Evolutionary conservation across 2,888 invertebrate species (phyloP).

Genomic region (Conomelus anceps): DNA sequence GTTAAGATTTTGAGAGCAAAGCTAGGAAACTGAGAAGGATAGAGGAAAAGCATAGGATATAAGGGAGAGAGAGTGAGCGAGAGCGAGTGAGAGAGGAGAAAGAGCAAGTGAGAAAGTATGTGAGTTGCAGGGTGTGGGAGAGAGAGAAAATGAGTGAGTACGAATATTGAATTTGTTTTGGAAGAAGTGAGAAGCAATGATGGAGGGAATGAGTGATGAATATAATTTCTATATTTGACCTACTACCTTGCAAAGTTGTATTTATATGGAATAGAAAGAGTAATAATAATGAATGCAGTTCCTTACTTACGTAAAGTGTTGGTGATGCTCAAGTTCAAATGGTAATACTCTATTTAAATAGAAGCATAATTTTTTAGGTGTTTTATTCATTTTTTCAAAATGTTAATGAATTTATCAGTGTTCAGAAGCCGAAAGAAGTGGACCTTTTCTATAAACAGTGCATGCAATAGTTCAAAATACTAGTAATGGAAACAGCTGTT

Average conservation of each 20-base stretch:
- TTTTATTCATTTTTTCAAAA: neutral
- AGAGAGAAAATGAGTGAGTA: no score
- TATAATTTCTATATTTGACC: neutral
- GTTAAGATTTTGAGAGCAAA: neutral
- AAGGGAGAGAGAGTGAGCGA: neutral
- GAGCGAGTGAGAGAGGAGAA: no score
- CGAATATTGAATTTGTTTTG: no score
- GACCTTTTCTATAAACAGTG: no score
- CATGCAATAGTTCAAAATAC: no score
- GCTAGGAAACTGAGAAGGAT: neutral
- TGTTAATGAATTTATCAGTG: neutral
- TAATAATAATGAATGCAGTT: neutral
- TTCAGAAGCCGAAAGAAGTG: no score
- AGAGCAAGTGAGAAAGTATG: no score
- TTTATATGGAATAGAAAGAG: neutral
- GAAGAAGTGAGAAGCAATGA: neutral
- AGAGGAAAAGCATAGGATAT: neutral
- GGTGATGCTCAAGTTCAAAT: neutral
- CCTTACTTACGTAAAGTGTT: neutral
- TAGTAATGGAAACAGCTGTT: no score
- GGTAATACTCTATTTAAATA: no score
- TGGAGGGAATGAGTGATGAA: neutral
- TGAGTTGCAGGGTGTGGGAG: no score
- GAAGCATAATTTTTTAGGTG: neutral
- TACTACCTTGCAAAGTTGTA: neutral